These are phyloP conservation scores for Aphidius gifuensis DNA, from an alignment of 1,140 invertebrate species.

Conservation along the genomic window DNA sequence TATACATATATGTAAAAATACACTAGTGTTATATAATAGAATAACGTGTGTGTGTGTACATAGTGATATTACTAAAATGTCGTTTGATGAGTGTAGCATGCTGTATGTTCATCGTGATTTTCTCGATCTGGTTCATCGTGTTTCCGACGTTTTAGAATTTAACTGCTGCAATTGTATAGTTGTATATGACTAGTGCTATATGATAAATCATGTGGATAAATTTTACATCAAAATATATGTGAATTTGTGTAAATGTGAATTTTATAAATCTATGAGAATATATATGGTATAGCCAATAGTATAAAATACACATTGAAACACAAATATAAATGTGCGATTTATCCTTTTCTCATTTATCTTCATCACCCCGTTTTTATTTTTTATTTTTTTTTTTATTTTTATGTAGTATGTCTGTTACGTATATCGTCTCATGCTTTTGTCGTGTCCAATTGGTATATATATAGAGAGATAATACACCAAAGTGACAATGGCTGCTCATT, in stretches of 20 bases:
- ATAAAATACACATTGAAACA: neutral
- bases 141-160: conserved; percentile 13
- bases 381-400: too few species aligned
- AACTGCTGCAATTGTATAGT: conserved; percentile 1
- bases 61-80: neutral
- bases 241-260: conserved; percentile 4
- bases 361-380: too few species aligned
- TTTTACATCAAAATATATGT: conserved; percentile 2
- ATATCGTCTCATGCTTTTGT: conserved; percentile 41
- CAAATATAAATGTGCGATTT: too few species aligned
- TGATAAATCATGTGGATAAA: neutral
- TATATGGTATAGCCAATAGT: too few species aligned
- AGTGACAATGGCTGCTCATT: conserved; percentile 52
- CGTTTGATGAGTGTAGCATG: neutral
- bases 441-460: conserved; percentile 26
- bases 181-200: too few species aligned
- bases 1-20: too few species aligned
- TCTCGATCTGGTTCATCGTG: conserved; percentile 34
- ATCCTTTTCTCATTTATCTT: too few species aligned
- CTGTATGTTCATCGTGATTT: conserved; percentile 32
- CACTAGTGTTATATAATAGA: too few species aligned
- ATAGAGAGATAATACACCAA: conserved; percentile 31
- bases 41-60: too few species aligned
- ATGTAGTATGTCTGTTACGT: conserved; percentile 26
- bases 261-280: too few species aligned